These are phyloP conservation scores for Drosophila azteca DNA, from an alignment of 1,140 invertebrate species.

Conservation along the genomic window DNA sequence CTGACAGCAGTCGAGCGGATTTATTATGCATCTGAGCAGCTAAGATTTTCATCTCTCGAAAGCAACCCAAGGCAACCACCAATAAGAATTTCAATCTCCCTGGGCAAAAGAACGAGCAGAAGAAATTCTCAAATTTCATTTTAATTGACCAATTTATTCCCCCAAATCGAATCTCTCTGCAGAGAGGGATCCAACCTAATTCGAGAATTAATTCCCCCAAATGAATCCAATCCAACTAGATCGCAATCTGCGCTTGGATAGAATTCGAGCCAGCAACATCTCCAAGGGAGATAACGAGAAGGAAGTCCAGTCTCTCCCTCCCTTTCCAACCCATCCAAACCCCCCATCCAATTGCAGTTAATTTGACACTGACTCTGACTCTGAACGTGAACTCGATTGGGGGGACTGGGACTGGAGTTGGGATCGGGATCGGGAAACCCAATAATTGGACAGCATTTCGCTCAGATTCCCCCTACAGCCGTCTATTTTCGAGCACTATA, in stretches of 20 bases:
- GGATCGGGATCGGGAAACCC: conserved; percentile 33
- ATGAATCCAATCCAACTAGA: conserved; percentile 27
- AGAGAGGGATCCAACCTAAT: conserved; percentile 21
- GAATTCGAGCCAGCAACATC: conserved; percentile 5
- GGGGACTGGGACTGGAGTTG: not conserved
- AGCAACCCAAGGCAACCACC: not conserved
- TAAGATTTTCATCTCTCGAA: conserved; percentile 24
- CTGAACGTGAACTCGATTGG: conserved; percentile 32
- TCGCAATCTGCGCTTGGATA: conserved; percentile 22
- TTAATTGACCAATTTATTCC: conserved; percentile 39
- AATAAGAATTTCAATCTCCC: conserved; percentile 35
- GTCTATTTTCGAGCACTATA: conserved; percentile 63
- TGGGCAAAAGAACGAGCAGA: conserved; percentile 17
- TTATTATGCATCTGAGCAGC: conserved; percentile 24
- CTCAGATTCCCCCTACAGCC: conserved; percentile 30
- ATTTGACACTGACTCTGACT: conserved; percentile 58
- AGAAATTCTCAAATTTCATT: conserved; percentile 44
- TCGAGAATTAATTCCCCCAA: conserved; percentile 35
- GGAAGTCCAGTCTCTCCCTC: not conserved
- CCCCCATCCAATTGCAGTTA: conserved; percentile 50
- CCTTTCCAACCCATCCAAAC: not conserved
- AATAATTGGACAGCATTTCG: conserved; percentile 64
- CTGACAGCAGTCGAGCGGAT: conserved; percentile 17
- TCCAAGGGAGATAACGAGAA: conserved; percentile 44
- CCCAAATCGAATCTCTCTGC: not conserved